Evolutionary conservation across 2,888 invertebrate genomes (phyloP).

Genomic region (Slavum lentiscoides): DNA sequence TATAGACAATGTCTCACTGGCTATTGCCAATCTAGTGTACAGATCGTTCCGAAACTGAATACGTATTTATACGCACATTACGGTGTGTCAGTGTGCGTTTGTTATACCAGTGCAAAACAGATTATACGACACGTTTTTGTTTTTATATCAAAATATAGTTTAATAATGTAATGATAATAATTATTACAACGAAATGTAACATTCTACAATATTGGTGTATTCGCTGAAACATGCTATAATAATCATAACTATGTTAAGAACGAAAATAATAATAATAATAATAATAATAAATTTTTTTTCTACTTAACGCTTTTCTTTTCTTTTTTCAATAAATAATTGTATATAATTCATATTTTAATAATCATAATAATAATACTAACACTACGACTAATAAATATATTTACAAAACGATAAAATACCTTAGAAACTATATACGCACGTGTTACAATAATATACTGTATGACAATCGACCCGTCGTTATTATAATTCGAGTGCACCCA

Average conservation of each 20-base stretch:
- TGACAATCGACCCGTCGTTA: neutral
- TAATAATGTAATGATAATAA: slow-evolving; percentile 22
- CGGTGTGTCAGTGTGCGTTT: too few relatives aligned
- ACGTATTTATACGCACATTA: too few relatives aligned
- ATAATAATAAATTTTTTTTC: slow-evolving; percentile 3
- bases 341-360: neutral
- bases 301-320: neutral
- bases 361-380: neutral
- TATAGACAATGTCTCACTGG: too few relatives aligned
- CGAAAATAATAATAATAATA: neutral
- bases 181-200: slow-evolving; percentile 30
- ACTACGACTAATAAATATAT: slow-evolving; percentile 22
- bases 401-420: slow-evolving; percentile 38
- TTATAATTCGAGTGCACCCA: neutral
- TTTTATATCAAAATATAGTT: slow-evolving; percentile 46
- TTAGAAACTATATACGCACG: slow-evolving; percentile 14
- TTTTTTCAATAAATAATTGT: neutral
- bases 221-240: slow-evolving; percentile 8
- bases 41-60: too few relatives aligned
- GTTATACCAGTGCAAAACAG: too few relatives aligned
- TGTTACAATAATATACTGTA: slow-evolving; percentile 1
- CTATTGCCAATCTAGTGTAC: too few relatives aligned
- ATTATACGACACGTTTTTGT: too few relatives aligned
- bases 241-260: neutral
- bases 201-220: slow-evolving; percentile 25